Evolutionary conservation across 2,113 vertebrate species (phyloP).

Genomic region (Salvelinus fontinalis): DNA sequence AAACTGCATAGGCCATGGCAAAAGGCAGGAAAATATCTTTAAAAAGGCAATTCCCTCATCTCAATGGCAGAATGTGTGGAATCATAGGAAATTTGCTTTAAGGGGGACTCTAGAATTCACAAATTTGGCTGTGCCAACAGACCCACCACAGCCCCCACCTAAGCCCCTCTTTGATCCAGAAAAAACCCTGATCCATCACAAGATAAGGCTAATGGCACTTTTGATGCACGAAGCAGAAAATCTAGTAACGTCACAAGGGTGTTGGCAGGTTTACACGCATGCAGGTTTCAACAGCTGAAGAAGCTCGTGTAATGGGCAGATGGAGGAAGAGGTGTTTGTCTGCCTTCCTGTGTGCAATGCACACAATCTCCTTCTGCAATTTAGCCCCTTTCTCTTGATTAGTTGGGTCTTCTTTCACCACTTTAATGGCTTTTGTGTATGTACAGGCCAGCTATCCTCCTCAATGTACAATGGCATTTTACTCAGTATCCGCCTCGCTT

Average conservation of each 20-base stretch:
- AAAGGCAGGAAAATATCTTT: no score
- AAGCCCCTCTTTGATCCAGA: no score
- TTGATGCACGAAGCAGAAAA: not conserved
- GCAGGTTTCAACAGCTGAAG: slow-evolving; percentile 7
- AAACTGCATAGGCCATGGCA: no score
- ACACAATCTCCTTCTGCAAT: not conserved
- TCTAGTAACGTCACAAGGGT: not conserved
- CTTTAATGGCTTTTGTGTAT: not conserved
- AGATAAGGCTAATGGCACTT: not conserved
- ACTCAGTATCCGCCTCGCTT: not conserved
- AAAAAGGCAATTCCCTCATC: no score
- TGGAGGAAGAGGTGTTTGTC: not conserved
- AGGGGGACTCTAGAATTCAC: no score
- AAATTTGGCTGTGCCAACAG: no score
- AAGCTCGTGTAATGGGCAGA: not conserved
- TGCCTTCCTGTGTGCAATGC: slow-evolving; percentile 9
- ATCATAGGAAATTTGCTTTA: no score
- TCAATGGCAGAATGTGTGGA: no score
- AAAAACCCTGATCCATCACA: not conserved
- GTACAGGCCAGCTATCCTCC: slow-evolving; percentile 2
- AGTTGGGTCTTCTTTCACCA: not conserved
- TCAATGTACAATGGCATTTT: not conserved
- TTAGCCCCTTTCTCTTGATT: not conserved
- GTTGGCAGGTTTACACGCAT: not conserved
- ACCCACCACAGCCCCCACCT: no score